Evolutionary conservation across 2,113 vertebrate species (phyloP).

Genomic region (Lampris megalopsis): DNA sequence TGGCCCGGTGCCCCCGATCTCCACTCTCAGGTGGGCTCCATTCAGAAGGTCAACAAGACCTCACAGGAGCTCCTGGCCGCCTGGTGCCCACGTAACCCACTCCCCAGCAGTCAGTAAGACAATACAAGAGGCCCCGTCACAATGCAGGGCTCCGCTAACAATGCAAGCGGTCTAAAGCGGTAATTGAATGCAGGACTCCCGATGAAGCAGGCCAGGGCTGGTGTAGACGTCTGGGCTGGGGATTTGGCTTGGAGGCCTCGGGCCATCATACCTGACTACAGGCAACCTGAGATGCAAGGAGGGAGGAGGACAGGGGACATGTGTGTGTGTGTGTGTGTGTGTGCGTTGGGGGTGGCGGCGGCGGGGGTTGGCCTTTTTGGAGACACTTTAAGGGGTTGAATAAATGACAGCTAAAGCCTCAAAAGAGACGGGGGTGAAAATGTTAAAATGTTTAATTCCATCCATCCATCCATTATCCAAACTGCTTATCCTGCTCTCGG

Average conservation of each 20-base stretch:
- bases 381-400: constrained; percentile 6
- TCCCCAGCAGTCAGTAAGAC: constrained; percentile 46
- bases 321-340: no score
- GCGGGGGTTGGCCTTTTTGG: not conserved
- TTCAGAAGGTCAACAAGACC: constrained; percentile 49
- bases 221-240: constrained; percentile 77
- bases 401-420: constrained; percentile 1
- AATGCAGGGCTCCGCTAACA: constrained; percentile 60
- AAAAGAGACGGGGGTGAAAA: not conserved
- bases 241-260: constrained; percentile 66
- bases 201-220: constrained; percentile 60
- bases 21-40: constrained; percentile 3
- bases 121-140: constrained; percentile 55
- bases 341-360: not conserved
- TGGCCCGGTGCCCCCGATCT: constrained; percentile 21
- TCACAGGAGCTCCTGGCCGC: constrained; percentile 51
- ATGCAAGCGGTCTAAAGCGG: constrained; percentile 51
- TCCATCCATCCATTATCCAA: no score
- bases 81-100: constrained; percentile 35
- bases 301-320: constrained; percentile 6
- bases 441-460: no score
- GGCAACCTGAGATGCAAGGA: constrained; percentile 67
- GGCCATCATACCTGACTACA: constrained; percentile 69
- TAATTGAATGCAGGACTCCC: constrained; percentile 66
- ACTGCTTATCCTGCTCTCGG: no score